These are phyloP conservation scores for Dermatemys mawii DNA, from an alignment of 2,113 vertebrate species.

Conservation along the genomic window DNA sequence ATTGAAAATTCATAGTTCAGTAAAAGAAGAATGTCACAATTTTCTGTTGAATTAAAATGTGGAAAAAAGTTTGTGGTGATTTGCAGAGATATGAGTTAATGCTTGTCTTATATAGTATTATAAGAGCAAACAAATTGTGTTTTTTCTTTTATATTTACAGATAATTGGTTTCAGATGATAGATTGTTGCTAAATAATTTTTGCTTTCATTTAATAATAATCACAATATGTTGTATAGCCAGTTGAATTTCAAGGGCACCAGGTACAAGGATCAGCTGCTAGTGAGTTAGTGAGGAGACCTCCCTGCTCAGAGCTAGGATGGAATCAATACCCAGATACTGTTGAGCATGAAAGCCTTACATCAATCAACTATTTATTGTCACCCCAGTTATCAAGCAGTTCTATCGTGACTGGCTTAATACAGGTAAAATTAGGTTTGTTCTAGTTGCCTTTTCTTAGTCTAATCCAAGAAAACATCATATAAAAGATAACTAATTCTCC, in stretches of 20 bases:
- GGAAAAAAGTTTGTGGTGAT: neutral
- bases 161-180: neutral
- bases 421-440: slow-evolving; percentile 69
- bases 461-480: neutral
- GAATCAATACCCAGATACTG: neutral
- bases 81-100: fast-evolving
- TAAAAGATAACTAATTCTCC: neutral
- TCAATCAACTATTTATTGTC: slow-evolving; percentile 1
- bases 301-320: slow-evolving; percentile 19
- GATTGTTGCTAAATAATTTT: neutral
- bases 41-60: neutral
- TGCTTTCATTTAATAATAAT: neutral
- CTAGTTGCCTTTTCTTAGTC: neutral
- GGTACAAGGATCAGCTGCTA: slow-evolving; percentile 78
- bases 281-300: slow-evolving; percentile 69
- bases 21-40: neutral
- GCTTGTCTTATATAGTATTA: neutral
- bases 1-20: neutral
- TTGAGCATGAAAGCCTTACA: neutral
- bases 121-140: neutral
- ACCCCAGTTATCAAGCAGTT: slow-evolving; percentile 1
- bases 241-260: slow-evolving; percentile 79
- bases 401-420: slow-evolving; percentile 42
- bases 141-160: neutral
- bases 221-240: slow-evolving; percentile 59